A percentile compares a stretch with the other conserved stretches of the same genome.
These are phyloP conservation scores for Gymnogyps californianus DNA, from an alignment of 2,113 vertebrate genomes.

Conservation along the genomic window DNA sequence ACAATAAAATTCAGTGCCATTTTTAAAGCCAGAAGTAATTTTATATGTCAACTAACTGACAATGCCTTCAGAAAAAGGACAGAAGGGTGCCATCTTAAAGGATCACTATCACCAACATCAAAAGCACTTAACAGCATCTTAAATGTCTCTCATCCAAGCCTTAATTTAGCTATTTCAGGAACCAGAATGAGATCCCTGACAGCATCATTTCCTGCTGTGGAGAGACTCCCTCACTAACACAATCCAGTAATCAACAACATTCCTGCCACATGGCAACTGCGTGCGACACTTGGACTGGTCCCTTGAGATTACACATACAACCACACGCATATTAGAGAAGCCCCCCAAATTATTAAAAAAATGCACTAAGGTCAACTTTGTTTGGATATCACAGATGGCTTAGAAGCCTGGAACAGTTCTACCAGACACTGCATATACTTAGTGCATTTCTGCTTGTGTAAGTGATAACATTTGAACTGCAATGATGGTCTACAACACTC, in stretches of 20 bases:
- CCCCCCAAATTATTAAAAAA: background rate
- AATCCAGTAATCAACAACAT: background rate
- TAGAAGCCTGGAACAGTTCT: background rate
- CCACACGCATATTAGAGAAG: background rate
- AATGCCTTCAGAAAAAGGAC: background rate
- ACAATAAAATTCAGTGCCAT: background rate
- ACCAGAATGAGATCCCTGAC: background rate
- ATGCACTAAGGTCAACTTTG: no score
- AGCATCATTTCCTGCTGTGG: background rate
- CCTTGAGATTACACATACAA: background rate
- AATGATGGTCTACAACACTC: rapidly evolving
- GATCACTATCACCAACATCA: background rate
- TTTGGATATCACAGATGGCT: background rate
- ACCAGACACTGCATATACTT: background rate
- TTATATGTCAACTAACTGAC: background rate
- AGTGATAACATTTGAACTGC: background rate
- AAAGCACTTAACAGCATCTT: background rate
- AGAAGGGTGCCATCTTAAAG: background rate
- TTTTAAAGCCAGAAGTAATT: background rate
- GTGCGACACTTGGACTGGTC: background rate
- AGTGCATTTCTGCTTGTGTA: rapidly evolving
- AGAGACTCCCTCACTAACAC: background rate
- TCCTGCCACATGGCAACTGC: background rate
- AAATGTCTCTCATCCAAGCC: background rate
- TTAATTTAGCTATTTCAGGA: background rate